Conservation (phyloP, 2,797 vertebrate species). For the Dendrocincla fuliginosa region DNA sequence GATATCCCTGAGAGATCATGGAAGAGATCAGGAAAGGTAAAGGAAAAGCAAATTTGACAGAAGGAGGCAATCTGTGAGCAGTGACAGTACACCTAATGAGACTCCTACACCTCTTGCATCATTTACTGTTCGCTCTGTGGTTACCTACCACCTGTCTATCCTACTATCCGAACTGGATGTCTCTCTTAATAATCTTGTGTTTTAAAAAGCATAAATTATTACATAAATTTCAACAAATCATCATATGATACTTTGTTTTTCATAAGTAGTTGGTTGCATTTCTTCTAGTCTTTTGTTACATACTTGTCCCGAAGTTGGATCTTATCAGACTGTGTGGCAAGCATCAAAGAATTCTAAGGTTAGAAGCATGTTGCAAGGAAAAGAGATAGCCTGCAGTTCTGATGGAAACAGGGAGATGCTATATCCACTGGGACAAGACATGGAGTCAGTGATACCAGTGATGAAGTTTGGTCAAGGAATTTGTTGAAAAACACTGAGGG, state of each 20-base stretch:
- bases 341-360: background rate
- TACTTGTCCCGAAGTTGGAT: background rate
- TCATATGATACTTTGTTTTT: background rate
- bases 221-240: background rate
- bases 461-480: background rate
- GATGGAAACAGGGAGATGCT: background rate
- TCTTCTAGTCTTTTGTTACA: background rate
- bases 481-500: background rate
- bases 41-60: background rate
- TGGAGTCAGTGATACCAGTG: background rate
- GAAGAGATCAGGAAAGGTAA: background rate
- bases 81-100: background rate
- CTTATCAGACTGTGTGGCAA: background rate
- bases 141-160: background rate
- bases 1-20: background rate
- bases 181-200: background rate
- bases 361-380: background rate
- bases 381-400: background rate
- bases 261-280: background rate
- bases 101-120: background rate
- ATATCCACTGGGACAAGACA: background rate
- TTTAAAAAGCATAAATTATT: background rate
- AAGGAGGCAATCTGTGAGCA: background rate
- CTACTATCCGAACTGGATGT: background rate
- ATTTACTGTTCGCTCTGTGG: background rate